phyloP scores from a whole-genome alignment of 1,140 invertebrate species.

The Bombus waltoni region DNA sequence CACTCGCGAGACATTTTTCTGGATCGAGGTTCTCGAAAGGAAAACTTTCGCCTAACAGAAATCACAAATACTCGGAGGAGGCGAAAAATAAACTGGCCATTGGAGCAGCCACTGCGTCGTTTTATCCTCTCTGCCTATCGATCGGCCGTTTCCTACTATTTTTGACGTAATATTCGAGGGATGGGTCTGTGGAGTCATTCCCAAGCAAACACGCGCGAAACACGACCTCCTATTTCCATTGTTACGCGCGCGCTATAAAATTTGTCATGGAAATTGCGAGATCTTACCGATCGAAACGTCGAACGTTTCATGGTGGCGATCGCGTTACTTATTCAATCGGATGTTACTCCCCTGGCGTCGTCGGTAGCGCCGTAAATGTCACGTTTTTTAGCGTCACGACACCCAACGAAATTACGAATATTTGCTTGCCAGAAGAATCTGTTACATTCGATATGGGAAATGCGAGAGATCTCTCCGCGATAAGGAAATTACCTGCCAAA shows the following conservation, averaged over 20 bases:
- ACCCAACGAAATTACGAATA: too few species aligned
- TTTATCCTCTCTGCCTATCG: conserved; percentile 11
- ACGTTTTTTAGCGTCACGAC: fast-evolving
- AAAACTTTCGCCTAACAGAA: background rate
- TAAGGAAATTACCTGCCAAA: background rate
- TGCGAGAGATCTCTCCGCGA: too few species aligned
- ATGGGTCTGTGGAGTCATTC: background rate
- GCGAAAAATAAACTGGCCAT: conserved; percentile 33
- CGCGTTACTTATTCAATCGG: background rate
- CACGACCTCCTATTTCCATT: background rate
- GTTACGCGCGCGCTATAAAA: too few species aligned
- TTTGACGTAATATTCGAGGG: conserved; percentile 2
- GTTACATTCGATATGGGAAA: too few species aligned
- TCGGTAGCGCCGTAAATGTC: too few species aligned
- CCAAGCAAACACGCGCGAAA: background rate
- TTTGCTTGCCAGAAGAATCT: too few species aligned
- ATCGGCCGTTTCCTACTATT: conserved; percentile 4
- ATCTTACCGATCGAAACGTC: background rate
- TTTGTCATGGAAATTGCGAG: background rate
- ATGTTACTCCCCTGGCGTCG: too few species aligned
- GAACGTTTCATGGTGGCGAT: too few species aligned
- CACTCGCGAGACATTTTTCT: background rate
- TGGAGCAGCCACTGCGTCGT: background rate
- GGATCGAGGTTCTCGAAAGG: background rate
- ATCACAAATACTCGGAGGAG: background rate